phyloP scores from a whole-genome alignment of 2,888 invertebrate genomes.

The Brachycybe producta region DNA sequence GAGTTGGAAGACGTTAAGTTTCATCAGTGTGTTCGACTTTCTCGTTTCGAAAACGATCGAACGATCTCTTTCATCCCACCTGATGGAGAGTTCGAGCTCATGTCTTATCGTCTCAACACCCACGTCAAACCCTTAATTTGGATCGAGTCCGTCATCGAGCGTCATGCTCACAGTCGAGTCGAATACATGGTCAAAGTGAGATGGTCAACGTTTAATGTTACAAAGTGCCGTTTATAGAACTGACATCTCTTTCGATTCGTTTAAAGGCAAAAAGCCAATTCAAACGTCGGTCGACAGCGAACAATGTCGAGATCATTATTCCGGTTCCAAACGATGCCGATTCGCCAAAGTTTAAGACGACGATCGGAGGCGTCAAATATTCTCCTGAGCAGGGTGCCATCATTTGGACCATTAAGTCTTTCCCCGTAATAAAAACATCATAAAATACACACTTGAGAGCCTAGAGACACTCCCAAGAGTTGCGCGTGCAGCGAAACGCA shows the following conservation, averaged over 20 bases:
- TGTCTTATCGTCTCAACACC: constrained; percentile 94
- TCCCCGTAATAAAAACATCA: constrained; percentile 54
- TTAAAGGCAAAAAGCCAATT: constrained; percentile 84
- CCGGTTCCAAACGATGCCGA: constrained; percentile 95
- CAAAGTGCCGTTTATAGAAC: neutral
- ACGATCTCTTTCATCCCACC: constrained; percentile 98
- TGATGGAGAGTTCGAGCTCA: constrained; percentile 96
- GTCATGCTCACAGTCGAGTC: constrained; percentile 91
- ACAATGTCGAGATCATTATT: constrained; percentile 95
- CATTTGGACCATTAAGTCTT: constrained; percentile 94
- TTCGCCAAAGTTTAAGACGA: constrained; percentile 95
- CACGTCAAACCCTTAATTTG: constrained; percentile 93
- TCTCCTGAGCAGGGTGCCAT: constrained; percentile 93
- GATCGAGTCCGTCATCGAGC: constrained; percentile 97
- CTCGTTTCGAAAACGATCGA: constrained; percentile 93
- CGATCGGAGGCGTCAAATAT: constrained; percentile 92
- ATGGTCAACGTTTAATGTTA: neutral
- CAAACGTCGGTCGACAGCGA: constrained; percentile 91
- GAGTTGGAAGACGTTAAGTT: constrained; percentile 98
- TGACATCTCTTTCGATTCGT: neutral
- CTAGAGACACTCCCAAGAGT: neutral
- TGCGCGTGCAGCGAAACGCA: no score
- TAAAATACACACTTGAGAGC: neutral
- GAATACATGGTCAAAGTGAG: constrained; percentile 89
- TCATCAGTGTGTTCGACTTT: constrained; percentile 93